Evolutionary conservation across 2,113 vertebrate genomes (phyloP).

Genomic region (Cyanoramphus novaezelandiae): DNA sequence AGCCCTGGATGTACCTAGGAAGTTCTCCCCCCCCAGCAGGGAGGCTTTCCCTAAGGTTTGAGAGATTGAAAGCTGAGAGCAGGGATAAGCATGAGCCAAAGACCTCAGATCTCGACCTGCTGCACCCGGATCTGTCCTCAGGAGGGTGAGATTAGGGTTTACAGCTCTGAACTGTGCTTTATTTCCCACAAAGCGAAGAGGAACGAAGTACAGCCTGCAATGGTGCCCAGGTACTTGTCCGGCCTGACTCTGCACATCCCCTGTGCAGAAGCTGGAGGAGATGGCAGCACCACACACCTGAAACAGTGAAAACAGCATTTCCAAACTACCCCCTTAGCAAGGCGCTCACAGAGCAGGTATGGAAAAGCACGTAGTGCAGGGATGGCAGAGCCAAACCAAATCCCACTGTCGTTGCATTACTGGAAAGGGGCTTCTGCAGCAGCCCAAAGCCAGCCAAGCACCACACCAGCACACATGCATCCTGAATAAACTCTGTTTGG

Average conservation of each 20-base stretch:
- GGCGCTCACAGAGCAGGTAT: rapidly evolving
- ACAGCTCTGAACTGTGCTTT: background rate
- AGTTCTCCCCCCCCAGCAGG: background rate
- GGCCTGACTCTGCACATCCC: background rate
- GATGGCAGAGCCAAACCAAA: background rate
- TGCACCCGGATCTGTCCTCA: rapidly evolving
- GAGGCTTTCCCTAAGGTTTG: background rate
- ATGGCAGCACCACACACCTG: rapidly evolving
- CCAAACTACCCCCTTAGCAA: rapidly evolving
- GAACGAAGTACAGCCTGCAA: background rate
- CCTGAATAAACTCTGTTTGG: rapidly evolving
- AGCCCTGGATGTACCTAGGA: rapidly evolving
- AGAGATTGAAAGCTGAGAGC: background rate
- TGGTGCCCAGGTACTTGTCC: rapidly evolving
- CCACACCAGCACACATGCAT: background rate
- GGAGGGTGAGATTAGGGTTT: background rate
- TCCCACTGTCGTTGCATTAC: rapidly evolving
- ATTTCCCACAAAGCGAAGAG: background rate
- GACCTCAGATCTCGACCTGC: rapidly evolving
- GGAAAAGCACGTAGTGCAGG: background rate
- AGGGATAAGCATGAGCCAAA: background rate
- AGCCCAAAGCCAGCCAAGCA: background rate
- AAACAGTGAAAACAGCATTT: background rate
- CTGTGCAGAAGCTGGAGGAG: rapidly evolving
- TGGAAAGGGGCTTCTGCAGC: background rate